Evolutionary conservation across 2,888 invertebrate genomes (phyloP).

Genomic region (Augochlorella aurata): DNA sequence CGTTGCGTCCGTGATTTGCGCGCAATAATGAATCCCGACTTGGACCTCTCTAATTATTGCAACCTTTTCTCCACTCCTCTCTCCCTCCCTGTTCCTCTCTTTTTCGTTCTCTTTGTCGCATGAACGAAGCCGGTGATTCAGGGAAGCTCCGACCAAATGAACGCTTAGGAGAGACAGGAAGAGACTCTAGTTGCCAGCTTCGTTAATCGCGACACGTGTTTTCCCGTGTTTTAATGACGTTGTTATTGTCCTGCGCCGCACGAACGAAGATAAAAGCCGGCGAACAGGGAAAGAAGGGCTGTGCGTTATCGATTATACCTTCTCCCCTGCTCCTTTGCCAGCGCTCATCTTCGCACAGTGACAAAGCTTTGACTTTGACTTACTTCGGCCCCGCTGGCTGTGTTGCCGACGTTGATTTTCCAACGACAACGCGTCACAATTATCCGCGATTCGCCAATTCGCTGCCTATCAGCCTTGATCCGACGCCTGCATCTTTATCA

Average conservation of each 20-base stretch:
- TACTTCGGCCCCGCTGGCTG: not conserved
- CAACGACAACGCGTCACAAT: not conserved
- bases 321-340: constrained; percentile 15
- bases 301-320: constrained; percentile 40
- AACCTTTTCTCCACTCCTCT: not conserved
- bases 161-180: not conserved
- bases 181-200: not conserved
- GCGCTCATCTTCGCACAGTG: constrained; percentile 16
- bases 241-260: constrained; percentile 23
- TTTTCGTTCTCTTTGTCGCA: too few relatives aligned
- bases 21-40: not conserved
- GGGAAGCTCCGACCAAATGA: not conserved
- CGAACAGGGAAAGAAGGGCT: constrained; percentile 13
- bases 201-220: constrained; percentile 45
- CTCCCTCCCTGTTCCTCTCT: not conserved
- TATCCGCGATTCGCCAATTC: not conserved
- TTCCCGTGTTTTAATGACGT: constrained; percentile 28
- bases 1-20: constrained; percentile 1
- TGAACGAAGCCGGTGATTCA: not conserved
- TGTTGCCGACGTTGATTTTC: not conserved
- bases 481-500: not conserved
- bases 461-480: not conserved
- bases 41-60: not conserved
- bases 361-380: constrained; percentile 40
- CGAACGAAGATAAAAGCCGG: constrained; percentile 37